Evolutionary conservation across 1,140 invertebrate genomes (phyloP), one percentile per base, ranked within the genome.

Genomic region (Drosophila athabasca): DNA sequence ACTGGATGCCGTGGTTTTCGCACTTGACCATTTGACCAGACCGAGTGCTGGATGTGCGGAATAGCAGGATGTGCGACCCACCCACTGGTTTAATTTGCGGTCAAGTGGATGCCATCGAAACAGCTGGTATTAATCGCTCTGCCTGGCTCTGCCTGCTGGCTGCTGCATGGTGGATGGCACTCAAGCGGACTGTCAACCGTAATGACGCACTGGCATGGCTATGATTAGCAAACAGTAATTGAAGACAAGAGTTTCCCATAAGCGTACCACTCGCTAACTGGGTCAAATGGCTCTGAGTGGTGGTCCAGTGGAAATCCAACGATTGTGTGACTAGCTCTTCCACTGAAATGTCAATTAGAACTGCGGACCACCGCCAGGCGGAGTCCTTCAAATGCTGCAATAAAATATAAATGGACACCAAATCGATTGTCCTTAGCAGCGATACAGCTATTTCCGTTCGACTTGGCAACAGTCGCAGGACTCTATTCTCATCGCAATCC

Each of bases 211-310:
- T 73, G 44, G 58, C 15, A 41, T 26, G 67, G 17, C 60, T 19
- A 73, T 74, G 53, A 74, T 74, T 74, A 74, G 71, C 71, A 48
- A 74, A 74, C 61, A 74, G 60, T 74, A 74, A 76, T 75, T 67
- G 62, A 67, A 76, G 62, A 67, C 71, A 61, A 75, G 71, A 62
- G 71, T 53, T 59, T 45, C 26, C 54, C 68, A 71, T 61, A 71
- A 70, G 48, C 43, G 29, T 2, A 15, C 22, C 22, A 17, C 6
- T 43, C 43, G 9, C 24, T 39, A 66, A 74, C 70, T 74, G 43
- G 79, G 79, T 82, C 74, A 78, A 11, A 54, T 19, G n/a, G 17
- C 54, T 41, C 51, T 35, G 15, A 64, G 60, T 46, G 62, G 46
- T 61, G 62, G 46, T 61, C 31, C 15, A 49, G 43, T 52, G 26